phyloP scores from a whole-genome alignment of 2,797 vertebrate species.

The Poecilia picta region DNA sequence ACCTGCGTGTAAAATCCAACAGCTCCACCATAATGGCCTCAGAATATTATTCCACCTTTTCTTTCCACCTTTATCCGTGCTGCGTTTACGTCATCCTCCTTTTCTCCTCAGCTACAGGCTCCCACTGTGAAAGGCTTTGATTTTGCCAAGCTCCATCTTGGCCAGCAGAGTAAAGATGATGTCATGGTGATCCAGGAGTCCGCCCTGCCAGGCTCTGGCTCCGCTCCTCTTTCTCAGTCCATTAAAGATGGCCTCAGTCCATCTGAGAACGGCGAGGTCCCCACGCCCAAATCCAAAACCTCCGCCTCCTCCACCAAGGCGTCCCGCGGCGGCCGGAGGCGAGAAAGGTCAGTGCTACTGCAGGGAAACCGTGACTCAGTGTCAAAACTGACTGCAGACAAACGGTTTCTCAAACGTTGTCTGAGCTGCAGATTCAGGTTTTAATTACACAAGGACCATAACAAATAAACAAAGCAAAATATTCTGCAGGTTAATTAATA shows the following conservation, averaged over 20 bases:
- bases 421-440: not conserved
- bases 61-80: constrained; percentile 1
- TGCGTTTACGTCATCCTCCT: constrained; percentile 11
- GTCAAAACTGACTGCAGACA: not conserved
- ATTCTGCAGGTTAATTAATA: not conserved
- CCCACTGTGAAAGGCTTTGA: constrained; percentile 98
- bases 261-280: constrained; percentile 89
- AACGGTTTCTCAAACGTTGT: not conserved
- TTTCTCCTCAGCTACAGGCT: constrained; percentile 65
- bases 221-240: constrained; percentile 83
- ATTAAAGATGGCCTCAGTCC: constrained; percentile 87
- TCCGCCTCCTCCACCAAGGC: constrained; percentile 85
- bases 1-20: not conserved
- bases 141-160: constrained; percentile 98
- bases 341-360: constrained; percentile 84
- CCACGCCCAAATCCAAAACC: constrained; percentile 86
- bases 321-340: constrained; percentile 83
- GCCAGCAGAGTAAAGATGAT: constrained; percentile 96
- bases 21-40: not conserved
- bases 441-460: too few species aligned
- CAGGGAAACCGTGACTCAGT: not conserved
- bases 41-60: not conserved
- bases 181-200: constrained; percentile 95
- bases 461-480: not conserved
- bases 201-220: constrained; percentile 71